Percentiles rank a stretch among this genome's conserved stretches.
Evolutionary conservation across 2,797 vertebrate genomes (phyloP).

Genomic region (Phrynocephalus guinanensis): DNA sequence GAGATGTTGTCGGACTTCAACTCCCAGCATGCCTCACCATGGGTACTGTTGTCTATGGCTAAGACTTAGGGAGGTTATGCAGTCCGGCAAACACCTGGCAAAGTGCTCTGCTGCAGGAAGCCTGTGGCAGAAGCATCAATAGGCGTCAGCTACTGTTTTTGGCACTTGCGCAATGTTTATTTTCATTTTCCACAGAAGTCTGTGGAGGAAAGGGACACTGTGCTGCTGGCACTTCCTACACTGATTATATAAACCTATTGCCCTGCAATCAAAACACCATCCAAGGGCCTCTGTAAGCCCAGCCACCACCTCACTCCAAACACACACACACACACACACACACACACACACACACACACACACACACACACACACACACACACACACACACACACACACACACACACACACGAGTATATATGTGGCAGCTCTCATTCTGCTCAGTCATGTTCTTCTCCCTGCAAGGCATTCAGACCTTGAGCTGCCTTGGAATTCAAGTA

Average conservation of each 20-base stretch:
- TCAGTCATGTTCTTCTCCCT: slow-evolving; percentile 66
- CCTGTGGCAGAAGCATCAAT: slow-evolving; percentile 14
- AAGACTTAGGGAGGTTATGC: background rate
- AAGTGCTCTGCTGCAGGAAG: background rate
- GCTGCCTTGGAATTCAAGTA: slow-evolving; percentile 73
- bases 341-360: no score
- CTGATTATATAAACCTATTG: slow-evolving; percentile 28
- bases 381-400: no score
- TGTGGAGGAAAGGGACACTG: background rate
- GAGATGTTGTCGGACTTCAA: background rate
- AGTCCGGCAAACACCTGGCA: background rate
- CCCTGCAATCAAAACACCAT: slow-evolving; percentile 47
- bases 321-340: no score
- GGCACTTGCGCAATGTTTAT: background rate
- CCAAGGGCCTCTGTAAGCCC: slow-evolving; percentile 50
- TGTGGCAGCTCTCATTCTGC: slow-evolving; percentile 53
- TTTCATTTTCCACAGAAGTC: background rate
- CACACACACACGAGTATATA: no score
- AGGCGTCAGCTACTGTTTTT: background rate
- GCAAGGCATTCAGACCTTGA: slow-evolving; percentile 63
- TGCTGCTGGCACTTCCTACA: background rate
- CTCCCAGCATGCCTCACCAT: background rate
- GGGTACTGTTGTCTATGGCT: background rate
- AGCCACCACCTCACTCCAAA: slow-evolving; percentile 57
- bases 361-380: no score